These are phyloP conservation scores for Crotalus tigris DNA, from an alignment of 2,113 vertebrate genomes.

Conservation along the genomic window DNA sequence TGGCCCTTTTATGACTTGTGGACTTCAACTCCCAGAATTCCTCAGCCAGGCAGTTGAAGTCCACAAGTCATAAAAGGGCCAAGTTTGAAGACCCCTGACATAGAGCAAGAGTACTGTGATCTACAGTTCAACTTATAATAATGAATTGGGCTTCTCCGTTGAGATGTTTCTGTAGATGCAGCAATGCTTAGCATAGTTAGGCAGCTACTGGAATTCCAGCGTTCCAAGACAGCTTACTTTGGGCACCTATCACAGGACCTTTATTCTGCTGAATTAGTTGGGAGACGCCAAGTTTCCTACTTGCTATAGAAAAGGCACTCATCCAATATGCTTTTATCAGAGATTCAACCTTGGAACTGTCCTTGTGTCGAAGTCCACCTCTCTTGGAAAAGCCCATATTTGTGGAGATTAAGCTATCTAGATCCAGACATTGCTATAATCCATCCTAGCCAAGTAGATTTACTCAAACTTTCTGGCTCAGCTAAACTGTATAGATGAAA, in stretches of 20 bases:
- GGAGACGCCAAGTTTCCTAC: background rate
- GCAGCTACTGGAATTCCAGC: background rate
- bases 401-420: background rate
- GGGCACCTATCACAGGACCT: no score
- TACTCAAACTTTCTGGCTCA: background rate
- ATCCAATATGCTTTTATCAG: background rate
- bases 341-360: background rate
- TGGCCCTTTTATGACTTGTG: no score
- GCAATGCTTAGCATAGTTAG: background rate
- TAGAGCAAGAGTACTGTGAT: background rate
- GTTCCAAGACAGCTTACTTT: background rate
- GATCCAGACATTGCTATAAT: background rate
- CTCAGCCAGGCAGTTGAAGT: no score
- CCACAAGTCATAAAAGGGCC: no score
- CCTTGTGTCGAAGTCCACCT: background rate
- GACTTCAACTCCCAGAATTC: no score
- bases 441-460: background rate
- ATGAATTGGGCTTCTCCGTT: background rate
- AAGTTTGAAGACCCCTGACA: no score
- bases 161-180: background rate
- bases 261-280: background rate
- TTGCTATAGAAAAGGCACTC: background rate
- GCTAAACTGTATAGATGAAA: background rate
- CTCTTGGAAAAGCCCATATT: background rate
- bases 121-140: background rate